These are phyloP conservation scores for Aphis gossypii DNA, from an alignment of 1,140 invertebrate genomes.

Conservation along the genomic window DNA sequence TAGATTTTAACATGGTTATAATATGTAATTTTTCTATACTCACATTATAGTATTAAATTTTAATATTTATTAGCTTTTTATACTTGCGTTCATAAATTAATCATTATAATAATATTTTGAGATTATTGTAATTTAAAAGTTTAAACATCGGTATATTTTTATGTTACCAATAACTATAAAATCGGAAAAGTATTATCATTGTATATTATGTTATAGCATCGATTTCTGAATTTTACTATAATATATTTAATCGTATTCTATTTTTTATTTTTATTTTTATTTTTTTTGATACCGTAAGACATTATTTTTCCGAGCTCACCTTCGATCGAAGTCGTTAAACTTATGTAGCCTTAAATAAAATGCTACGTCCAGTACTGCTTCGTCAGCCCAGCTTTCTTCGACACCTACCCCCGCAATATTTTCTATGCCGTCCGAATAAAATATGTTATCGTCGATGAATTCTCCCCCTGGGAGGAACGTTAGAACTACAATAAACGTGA, in stretches of 20 bases:
- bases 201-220: background rate
- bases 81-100: too few relatives aligned
- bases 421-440: background rate
- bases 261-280: background rate
- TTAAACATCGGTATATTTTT: background rate
- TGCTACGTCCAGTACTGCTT: constrained; percentile 66
- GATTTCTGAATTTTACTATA: background rate
- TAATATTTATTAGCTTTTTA: too few relatives aligned
- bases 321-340: constrained; percentile 71
- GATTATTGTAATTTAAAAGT: background rate
- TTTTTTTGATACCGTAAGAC: background rate
- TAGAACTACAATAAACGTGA: background rate
- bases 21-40: background rate
- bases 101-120: background rate
- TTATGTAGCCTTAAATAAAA: constrained; percentile 71
- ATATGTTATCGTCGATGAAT: background rate
- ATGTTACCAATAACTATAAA: background rate
- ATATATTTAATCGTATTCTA: background rate
- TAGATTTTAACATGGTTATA: background rate
- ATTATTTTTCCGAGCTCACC: constrained; percentile 61
- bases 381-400: constrained; percentile 57
- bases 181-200: background rate
- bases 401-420: background rate
- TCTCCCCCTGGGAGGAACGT: background rate
- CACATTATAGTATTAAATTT: background rate